Evolutionary conservation across 2,113 vertebrate genomes (phyloP), one percentile per base, ranked within the genome.

Genomic region (Erythrocercus mccallii): DNA sequence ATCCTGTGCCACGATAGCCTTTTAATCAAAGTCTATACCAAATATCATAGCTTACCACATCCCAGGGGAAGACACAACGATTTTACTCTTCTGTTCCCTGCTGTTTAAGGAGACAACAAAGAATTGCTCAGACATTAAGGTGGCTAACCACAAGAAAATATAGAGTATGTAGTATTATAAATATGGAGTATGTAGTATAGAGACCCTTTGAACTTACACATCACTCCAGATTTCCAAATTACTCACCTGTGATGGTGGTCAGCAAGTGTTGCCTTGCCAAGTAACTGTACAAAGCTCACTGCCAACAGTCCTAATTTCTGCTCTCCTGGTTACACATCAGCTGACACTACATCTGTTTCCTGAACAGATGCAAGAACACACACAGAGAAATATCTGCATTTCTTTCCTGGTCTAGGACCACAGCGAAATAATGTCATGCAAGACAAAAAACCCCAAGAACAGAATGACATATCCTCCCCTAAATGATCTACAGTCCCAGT

Each of bases 401-500:
- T 85, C 28, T 58, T 65, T 42, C 73, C 56, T 68, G 7, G 10
- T 64, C 33, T 53, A 56, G 47, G 17, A 84, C 18, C 18, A 25
- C 17, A 47, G 7, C 15, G 19, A 88, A 68, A 27, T 54, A 31
- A 54, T 13, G 28, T 18, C 15, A 53, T 30, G 21, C 23, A 54
- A 74, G 37, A 47, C 11, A 23, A 56, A 74, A 68, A 79, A n/a
- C n/a, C 35, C 11, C 31, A 81, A 90, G 24, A 79, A 5, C 10
- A 72, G 85, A 80, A 81, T 65, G 0, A 19, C 8, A 40, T 50
- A 50, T 56, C n/a, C 17, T 86, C 54, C 66, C 45, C 57, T 69
- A 44, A 86, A 69, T 0, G 0, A 21, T 13, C n/a, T n/a, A n/a
- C 7, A 50, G 4, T n/a, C 31, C 8, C 24, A 47, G 28, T 38